These are phyloP conservation scores for Corythaixoides concolor DNA, from an alignment of 2,113 vertebrate genomes.

Conservation along the genomic window DNA sequence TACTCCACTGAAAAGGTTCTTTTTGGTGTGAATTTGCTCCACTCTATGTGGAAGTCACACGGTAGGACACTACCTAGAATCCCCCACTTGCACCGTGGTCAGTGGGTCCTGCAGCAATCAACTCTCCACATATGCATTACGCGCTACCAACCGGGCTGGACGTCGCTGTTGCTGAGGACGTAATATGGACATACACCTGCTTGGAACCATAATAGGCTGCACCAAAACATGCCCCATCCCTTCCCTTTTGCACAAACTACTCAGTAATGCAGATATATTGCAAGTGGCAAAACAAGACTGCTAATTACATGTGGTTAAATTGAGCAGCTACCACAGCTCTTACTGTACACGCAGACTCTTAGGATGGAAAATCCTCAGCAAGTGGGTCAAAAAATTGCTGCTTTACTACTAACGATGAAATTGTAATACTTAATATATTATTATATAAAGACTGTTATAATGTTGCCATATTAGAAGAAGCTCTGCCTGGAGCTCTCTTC, in stretches of 20 bases:
- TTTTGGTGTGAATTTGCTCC: background rate
- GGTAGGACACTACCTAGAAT: background rate
- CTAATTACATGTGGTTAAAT: background rate
- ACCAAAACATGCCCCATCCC: background rate
- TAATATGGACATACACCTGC: rapidly evolving
- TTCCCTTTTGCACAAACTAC: background rate
- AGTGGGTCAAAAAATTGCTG: background rate
- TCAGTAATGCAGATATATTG: background rate
- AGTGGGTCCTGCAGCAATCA: background rate
- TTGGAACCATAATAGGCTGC: background rate
- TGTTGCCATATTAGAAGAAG: background rate
- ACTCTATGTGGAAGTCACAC: background rate
- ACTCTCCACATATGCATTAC: rapidly evolving
- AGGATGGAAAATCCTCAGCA: background rate
- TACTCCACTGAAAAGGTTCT: background rate
- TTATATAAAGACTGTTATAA: background rate
- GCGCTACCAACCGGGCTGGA: background rate
- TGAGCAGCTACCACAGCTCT: background rate
- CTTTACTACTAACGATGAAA: background rate
- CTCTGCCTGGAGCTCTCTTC: background rate
- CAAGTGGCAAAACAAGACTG: background rate
- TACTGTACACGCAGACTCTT: background rate
- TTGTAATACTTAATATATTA: background rate
- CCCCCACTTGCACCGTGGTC: background rate
- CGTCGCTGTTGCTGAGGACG: rapidly evolving